Percentiles rank a stretch among this genome's conserved stretches.
Evolutionary conservation across 2,797 vertebrate genomes (phyloP).

Genomic region (Sus cebifrons): DNA sequence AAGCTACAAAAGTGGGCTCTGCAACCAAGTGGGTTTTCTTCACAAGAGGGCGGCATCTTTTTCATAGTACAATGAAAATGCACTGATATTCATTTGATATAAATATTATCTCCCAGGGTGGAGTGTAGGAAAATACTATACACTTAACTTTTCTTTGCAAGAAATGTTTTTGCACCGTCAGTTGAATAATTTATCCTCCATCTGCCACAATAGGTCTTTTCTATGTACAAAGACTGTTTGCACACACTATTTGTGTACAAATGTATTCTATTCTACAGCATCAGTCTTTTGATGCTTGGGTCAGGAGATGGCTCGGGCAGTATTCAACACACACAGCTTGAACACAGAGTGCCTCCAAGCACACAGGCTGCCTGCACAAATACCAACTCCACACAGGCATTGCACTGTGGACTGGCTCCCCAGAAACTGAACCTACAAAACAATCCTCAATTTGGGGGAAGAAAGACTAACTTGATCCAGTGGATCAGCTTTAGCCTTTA

Average conservation of each 20-base stretch:
- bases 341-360: slow-evolving; percentile 87
- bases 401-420: slow-evolving; percentile 74
- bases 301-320: slow-evolving; percentile 88
- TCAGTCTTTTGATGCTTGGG: slow-evolving; percentile 89
- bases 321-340: slow-evolving; percentile 88
- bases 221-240: slow-evolving; percentile 91
- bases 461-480: slow-evolving; percentile 80
- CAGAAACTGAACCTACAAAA: slow-evolving; percentile 82
- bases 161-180: slow-evolving; percentile 89
- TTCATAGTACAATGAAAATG: slow-evolving; percentile 86
- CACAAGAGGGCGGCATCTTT: slow-evolving; percentile 85
- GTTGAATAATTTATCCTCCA: slow-evolving; percentile 89
- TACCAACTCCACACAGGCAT: slow-evolving; percentile 75
- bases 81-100: slow-evolving; percentile 86
- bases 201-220: slow-evolving; percentile 90
- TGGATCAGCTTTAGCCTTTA: slow-evolving; percentile 79
- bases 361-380: slow-evolving; percentile 74
- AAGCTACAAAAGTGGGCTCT: slow-evolving; percentile 83
- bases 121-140: slow-evolving; percentile 92
- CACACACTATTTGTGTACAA: slow-evolving; percentile 89
- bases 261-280: slow-evolving; percentile 90
- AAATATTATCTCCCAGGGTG: slow-evolving; percentile 90
- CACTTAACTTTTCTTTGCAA: slow-evolving; percentile 88
- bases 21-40: slow-evolving; percentile 82
- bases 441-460: slow-evolving; percentile 80